Evolutionary conservation across 2,888 invertebrate genomes (phyloP), one percentile per base, ranked within the genome.

Genomic region (Tetramorium bicarinatum): DNA sequence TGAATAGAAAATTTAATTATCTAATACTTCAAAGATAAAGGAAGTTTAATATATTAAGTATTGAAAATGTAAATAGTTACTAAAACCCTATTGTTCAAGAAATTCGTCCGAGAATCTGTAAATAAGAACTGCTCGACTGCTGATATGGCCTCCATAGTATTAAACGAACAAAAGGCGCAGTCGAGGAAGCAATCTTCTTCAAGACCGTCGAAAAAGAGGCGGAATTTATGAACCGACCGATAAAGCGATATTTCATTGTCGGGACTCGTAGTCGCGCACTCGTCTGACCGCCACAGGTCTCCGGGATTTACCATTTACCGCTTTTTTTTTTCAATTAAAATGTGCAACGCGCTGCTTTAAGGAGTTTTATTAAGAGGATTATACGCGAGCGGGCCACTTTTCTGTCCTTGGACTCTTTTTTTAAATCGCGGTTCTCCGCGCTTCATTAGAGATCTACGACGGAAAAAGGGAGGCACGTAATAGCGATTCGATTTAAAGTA

Each of bases 321-420:
- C 77, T 85, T 85, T 87, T 85, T 61, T 29, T 87, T 86, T 72
- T 71, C 82, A 87, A 89, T 88, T 88, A 87, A 84, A 89, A 77
- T 67, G 83, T 54, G 64, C 74, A 75, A 54, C 66, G 44, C 41
- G 11, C 41, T 4, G 38, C 44, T 21, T 29, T 52, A 56, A 61
- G 49, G 21, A 54, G 76, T 61, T 76, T 59, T 34, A 62, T 41
- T 86, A 85, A 86, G 82, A 87, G 82, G 87, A 87, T 88, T 80
- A 88, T 79, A 49, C 52, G 82, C 71, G 29, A 49, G 13, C 1
- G 29, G 62, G 41, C 49, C 72, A 47, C 41, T 61, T 59, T 71
- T 61, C 25, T 44, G 34, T 41, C n/a, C 15, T 18, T 41, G 13
- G 21, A 38, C 47, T 72, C 49, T 52, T 66, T 83, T 81, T 59